A percentile compares a stretch with the other conserved stretches of the same genome.
These are phyloP conservation scores for Mola mola DNA, from an alignment of 2,113 vertebrate genomes.

Conservation along the genomic window DNA sequence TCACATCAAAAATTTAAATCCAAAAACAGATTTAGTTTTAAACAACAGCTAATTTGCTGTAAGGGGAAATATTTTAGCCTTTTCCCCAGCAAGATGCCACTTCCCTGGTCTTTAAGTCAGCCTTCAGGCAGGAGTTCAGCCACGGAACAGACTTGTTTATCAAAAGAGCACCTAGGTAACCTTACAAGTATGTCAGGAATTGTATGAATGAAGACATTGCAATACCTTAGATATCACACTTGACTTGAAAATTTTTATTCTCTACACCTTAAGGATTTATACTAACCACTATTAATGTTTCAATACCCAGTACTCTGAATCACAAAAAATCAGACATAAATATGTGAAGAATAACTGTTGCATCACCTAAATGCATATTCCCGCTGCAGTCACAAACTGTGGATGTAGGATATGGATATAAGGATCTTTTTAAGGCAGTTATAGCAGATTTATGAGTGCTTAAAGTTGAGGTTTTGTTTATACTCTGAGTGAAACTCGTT, in stretches of 20 bases:
- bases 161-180: slow-evolving; percentile 30
- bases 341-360: too few species aligned
- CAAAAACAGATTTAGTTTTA: slow-evolving; percentile 13
- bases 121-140: slow-evolving; percentile 21
- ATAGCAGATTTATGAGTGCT: neutral
- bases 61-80: slow-evolving; percentile 33
- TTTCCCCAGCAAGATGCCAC: slow-evolving; percentile 23
- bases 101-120: neutral
- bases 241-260: neutral
- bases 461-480: neutral
- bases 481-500: neutral
- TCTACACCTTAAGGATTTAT: neutral
- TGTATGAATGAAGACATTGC: slow-evolving; percentile 9
- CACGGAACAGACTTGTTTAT: slow-evolving; percentile 37
- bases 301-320: too few species aligned
- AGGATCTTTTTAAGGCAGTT: too few species aligned
- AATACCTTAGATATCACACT: neutral
- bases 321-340: too few species aligned
- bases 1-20: neutral
- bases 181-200: slow-evolving; percentile 34
- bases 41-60: too few species aligned
- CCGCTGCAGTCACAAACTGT: too few species aligned
- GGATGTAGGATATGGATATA: too few species aligned
- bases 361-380: too few species aligned
- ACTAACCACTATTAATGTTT: too few species aligned